Evolutionary conservation across 1,140 invertebrate species (phyloP), one percentile per base, ranked within the genome.

Genomic region (Drosophila subpulchrella): DNA sequence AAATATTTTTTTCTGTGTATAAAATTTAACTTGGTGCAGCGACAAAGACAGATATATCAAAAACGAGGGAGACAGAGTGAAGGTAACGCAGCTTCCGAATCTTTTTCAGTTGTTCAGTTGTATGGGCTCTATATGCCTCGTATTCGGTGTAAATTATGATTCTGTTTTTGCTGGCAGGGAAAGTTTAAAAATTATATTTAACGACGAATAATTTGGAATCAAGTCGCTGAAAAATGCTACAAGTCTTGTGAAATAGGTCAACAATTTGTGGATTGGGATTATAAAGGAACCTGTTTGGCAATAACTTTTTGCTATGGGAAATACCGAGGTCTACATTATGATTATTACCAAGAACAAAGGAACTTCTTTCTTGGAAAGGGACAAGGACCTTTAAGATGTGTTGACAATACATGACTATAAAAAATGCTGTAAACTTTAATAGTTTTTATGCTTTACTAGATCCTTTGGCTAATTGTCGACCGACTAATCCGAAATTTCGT

Each of bases 181-280:
- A 84, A 84, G 73, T 74, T 27, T 6, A 20, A 58, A 58, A 70
- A 80, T 77, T 74, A 67, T 84, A 32, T 7, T 17, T 8, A 17
- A 51, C 30, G 39, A 20, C 24, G n/a, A 24, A 15, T 44, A 32
- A 32, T 27, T 48, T 30, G 42, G 17, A 46, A 20, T 46, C 17
- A 20, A 39, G 42, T 17, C 41, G 41, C 10, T 46, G 42, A 46
- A 20, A 20, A 20, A 46, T 20, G 17, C 10, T 11, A 12, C 42
- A 46, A 12, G 17, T 20, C 15, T 44, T 20, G 17, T 20, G 42
- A 20, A 46, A 10, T 39, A 20, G 42, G 17, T 8, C 15, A 44
- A 44, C 17, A 44, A 8, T 8, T 44, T 44, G 15, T 4, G 42
- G 15, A 17, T 20, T 48, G 24, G n/a, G 3, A 30, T 27, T 47